These are phyloP conservation scores for Todus mexicanus DNA, from an alignment of 2,797 vertebrate genomes.

Conservation along the genomic window DNA sequence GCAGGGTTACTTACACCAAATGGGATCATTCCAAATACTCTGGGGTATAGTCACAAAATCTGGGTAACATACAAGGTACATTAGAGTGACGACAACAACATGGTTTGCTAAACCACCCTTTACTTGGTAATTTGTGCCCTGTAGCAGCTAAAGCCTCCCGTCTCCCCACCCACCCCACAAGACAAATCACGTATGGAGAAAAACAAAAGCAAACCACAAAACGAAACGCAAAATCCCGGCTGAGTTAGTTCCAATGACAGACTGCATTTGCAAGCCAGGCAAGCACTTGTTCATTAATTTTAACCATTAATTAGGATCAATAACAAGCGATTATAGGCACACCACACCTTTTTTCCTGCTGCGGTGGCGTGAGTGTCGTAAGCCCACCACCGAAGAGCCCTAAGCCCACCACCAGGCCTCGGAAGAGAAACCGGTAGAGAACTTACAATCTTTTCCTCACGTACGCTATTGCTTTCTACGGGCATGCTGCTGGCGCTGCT, in stretches of 20 bases:
- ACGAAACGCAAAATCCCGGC: background rate
- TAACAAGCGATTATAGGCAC: background rate
- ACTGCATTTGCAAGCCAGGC: background rate
- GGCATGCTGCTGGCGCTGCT: conserved; percentile 78
- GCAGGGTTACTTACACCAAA: conserved; percentile 71
- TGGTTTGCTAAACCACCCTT: background rate
- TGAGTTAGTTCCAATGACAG: background rate
- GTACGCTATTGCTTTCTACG: conserved; percentile 82
- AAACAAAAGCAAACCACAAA: background rate
- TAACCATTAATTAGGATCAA: background rate
- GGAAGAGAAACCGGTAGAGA: conserved; percentile 50
- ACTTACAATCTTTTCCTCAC: conserved; percentile 90
- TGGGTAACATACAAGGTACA: conserved; percentile 64
- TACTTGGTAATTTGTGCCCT: background rate
- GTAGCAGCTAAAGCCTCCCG: background rate
- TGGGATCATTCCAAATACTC: conserved; percentile 73
- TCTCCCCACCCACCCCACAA: background rate
- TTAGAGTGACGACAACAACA: conserved; percentile 57
- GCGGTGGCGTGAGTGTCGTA: background rate
- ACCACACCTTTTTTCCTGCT: background rate
- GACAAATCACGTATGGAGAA: background rate
- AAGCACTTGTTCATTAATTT: background rate
- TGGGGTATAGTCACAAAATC: conserved; percentile 77
- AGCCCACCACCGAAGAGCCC: conserved; percentile 22
- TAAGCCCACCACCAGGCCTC: conserved; percentile 70